Base-by-base conservation (phyloP, 2,113 vertebrate species). In the Neodontobutis hainanensis region DNA sequence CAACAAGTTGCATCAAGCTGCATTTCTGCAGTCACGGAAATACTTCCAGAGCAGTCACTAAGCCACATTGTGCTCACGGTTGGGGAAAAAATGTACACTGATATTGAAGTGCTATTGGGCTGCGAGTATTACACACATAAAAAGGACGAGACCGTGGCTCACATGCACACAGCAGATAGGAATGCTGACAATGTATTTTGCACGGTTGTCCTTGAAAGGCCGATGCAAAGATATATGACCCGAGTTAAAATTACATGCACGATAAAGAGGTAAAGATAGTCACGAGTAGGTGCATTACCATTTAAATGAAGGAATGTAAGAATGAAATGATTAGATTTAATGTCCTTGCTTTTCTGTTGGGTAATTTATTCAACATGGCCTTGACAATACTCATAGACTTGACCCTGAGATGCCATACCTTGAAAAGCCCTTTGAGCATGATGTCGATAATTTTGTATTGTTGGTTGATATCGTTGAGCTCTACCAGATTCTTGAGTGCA, bases 361-460 rank as follows among this genome's bases (percentile, higher is more conserved):
- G 10, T 32, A 47, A 44, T 2, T 8, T 62, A 47, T 36, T 71
- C 16, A 45, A 71, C 40, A 48, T 16, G 15, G 35, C 38, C 2
- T 62, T 44, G 19, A 49, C 55, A 63, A 36, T 53, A 38, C 61
- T 35, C 36, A 46, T 8, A 51, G 32, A 58, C 47, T 5, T 27
- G 46, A 15, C 34, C 6, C 15, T 15, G 42, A 16, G n/a, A 65
- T 55, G 38, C 5, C 5, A 5, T 75, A 99, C 97, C 95, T 99
- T 98, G 80, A 99, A 99, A 46, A 99, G 95, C 10, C 97, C 97
- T 86, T 97, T 97, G 70, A 99, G 94, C 97, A 99, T 99, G 91
- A 99, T 96, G 80, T 99, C 96, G 4, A 99, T 98, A 87, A 99
- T 99, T 91, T 96, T 98, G 90, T 99, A 97, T 84, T 98, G 96